Base-by-base conservation (phyloP, 2,888 invertebrate genomes). In the Byasa hedistus region DNA sequence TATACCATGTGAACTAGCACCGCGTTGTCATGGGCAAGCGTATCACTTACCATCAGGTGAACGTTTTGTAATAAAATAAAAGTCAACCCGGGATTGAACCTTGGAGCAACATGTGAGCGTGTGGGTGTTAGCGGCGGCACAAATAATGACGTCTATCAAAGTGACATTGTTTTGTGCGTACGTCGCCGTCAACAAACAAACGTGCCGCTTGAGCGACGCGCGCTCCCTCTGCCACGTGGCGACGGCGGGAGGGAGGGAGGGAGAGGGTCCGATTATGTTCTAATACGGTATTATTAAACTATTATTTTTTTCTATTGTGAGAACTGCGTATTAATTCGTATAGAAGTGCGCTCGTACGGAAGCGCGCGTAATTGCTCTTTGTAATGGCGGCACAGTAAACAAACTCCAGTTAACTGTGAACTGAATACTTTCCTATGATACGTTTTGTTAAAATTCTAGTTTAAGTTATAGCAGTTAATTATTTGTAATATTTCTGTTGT, bases 141-240 rank as follows among this genome's bases (percentile, higher is more conserved):
- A 52, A 52, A 66, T 62, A 66, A 66, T 57, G 58, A 58, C 66
- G 54, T 66, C 61, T 57, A 68, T 72, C 73, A 71, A 68, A 51
- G 70, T 72, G 72, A 71, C 70, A 21, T 63, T 60, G 22, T 61
- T 54, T 54, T 54, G 61, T 54, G 22, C 21, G 24, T 44, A 21
- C 48, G 60, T 60, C 69, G 51, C 69, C 73, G 70, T 73, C 70
- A 75, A 79, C 79, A 80, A 78, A 80, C 57, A 58, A 64, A 80
- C 81, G 79, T 72, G 76, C 79, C 79, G 79, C 78, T 82, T 79
- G 74, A 76, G 70, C 70, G 82, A 69, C 86, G 85, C 86, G 86
- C 83, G 86, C 77, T 66, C 65, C 70, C 69, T 71, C 48, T 5
- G 48, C 3, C 48, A 48, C 44, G 10, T 12, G 44, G 10, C 7